Conservation (phyloP, 2,113 vertebrate species). For the Phodopus roborovskii region DNA sequence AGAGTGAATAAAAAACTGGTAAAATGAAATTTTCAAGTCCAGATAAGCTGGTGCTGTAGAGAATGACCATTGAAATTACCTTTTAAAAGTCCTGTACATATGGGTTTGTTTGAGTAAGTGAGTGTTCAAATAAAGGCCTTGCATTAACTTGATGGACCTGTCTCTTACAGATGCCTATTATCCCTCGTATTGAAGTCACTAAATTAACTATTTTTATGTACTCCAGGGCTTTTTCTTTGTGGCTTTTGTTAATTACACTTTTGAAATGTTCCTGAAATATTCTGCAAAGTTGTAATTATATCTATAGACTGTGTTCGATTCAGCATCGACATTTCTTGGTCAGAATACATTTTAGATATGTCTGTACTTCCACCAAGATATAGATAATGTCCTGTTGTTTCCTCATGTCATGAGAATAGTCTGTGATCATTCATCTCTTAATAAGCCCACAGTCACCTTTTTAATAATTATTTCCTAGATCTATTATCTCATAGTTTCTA, state of each 20-base stretch:
- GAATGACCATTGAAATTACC: neutral
- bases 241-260: neutral
- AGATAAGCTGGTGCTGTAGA: neutral
- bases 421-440: neutral
- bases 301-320: neutral
- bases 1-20: neutral
- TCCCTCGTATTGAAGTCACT: neutral
- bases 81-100: neutral
- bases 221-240: neutral
- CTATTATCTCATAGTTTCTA: neutral
- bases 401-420: neutral
- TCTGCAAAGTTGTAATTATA: neutral
- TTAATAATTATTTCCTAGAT: neutral
- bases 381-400: neutral
- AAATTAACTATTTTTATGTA: neutral
- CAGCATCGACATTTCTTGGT: neutral
- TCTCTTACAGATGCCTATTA: neutral
- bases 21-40: neutral
- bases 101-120: neutral
- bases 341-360: neutral
- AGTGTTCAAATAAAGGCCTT: neutral
- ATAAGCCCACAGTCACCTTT: constrained; percentile 41
- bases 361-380: neutral
- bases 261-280: neutral
- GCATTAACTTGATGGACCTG: neutral